Base-by-base conservation (phyloP, 2,797 vertebrate genomes). In the Pseudopleuronectes americanus region DNA sequence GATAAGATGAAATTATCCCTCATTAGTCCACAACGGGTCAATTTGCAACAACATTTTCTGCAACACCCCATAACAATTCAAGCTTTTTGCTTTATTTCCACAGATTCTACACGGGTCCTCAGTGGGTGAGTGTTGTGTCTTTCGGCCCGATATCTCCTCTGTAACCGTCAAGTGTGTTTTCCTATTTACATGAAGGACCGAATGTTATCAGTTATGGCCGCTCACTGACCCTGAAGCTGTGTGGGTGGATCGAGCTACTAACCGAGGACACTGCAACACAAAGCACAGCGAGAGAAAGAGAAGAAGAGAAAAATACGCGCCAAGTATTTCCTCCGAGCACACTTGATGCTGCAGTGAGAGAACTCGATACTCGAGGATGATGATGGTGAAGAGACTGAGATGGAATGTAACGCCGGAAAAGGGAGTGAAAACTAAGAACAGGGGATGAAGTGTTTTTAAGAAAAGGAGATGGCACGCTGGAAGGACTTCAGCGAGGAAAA, bases 401-500 rank as follows among this genome's bases (percentile, higher is more conserved):
- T 61, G 4, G 47, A 36, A 23, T 47, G 21, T 26, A 74, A 58
- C 72, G 16, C 28, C 48, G 21, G 24, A 53, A 59, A 38, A 64
- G 16, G 16, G 28, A 14, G 3, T 53, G 1, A 13, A 65, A 28
- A 62, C 77, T 41, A 55, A 67, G 38, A 57, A 22, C 6, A 1
- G 62, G 8, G n/a, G 49, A 38, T n/a, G 48, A 55, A 36, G 47
- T 26, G 38, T 58, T 63, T 57, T 31, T 19, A 14, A 61, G 57
- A 71, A 19, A 13, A 38, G 26, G 64, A 12, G 62, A 64, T 8
- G 31, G 66, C 51, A 16, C 13, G 21, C 68, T 70, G 41, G 43
- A 56, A 68, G 66, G 72, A 76, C 62, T 68, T 36, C 12, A 49
- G 51, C 78, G 57, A 71, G n/a, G 53, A 22, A 62, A 71, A 84